Evolutionary conservation across 2,888 invertebrate genomes (phyloP), one percentile per base, ranked within the genome.

Genomic region (Cryptus armator): DNA sequence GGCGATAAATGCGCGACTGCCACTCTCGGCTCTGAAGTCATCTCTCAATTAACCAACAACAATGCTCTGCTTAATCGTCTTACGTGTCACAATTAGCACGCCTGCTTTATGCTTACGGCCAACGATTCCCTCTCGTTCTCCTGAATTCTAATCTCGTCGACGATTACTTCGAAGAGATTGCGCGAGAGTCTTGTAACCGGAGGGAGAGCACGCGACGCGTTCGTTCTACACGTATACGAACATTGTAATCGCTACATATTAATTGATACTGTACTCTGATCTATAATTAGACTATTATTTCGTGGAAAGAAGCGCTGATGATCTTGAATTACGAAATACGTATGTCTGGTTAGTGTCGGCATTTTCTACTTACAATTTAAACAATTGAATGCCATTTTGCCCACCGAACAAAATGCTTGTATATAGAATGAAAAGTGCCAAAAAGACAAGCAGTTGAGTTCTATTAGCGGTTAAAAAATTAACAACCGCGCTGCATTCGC

Each of bases 41-140:
- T 91, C 90, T 90, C 91, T 92, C 92, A 92, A 93, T 92, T 93
- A 91, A 89, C 88, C 85, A 86, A 90, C 90, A 89, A 91, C 91
- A 91, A 91, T 91, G 90, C 90, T 88, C 76, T 10, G 85, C 88
- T 91, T 90, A 91, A 92, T 91, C 90, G 91, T 87, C 90, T 92
- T 90, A 91, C 91, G 91, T 91, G 91, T 91, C 89, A 89, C 90
- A 92, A 92, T 93, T 93, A 92, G 89, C 89, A 87, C 89, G 79
- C 83, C 88, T 81, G 83, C 85, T 84, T 74, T 77, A 59, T 59
- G 64, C 66, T 72, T 71, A 48, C 68, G 71, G 66, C 48, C 71
- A 14, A 19, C 32, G 32, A 62, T 71, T 62, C 64, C 44, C 62
- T 66, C 62, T 78, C 71, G 24, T 6, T 51, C 62, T 72, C 43